phyloP scores from a whole-genome alignment of 2,797 vertebrate genomes.

The Sparus aurata region DNA sequence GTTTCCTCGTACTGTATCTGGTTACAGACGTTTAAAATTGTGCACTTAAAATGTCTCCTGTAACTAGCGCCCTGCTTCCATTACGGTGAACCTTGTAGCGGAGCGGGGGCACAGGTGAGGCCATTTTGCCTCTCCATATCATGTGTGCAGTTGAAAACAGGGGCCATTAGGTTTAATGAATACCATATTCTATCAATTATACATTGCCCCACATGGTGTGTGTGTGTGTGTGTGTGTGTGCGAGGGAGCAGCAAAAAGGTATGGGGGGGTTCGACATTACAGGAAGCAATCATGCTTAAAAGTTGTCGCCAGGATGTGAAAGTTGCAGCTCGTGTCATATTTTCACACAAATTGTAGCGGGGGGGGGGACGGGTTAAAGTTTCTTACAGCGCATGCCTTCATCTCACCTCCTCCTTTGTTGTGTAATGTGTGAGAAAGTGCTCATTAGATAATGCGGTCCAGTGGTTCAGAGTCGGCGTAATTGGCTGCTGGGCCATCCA shows the following conservation, averaged over 20 bases:
- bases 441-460: slow-evolving; percentile 77
- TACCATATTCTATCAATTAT: slow-evolving; percentile 83
- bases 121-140: slow-evolving; percentile 63
- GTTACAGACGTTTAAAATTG: slow-evolving; percentile 79
- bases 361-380: slow-evolving; percentile 13
- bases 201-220: slow-evolving; percentile 21
- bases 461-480: slow-evolving; percentile 69
- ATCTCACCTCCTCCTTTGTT: slow-evolving; percentile 65
- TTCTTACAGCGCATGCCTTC: slow-evolving; percentile 41
- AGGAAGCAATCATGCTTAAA: slow-evolving; percentile 63
- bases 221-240: slow-evolving; percentile 23
- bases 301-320: slow-evolving; percentile 43
- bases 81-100: slow-evolving; percentile 65
- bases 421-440: slow-evolving; percentile 75
- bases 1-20: slow-evolving; percentile 62
- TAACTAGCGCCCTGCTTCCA: slow-evolving; percentile 75
- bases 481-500: slow-evolving; percentile 73
- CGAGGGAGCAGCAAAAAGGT: slow-evolving; percentile 19
- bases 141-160: slow-evolving; percentile 69
- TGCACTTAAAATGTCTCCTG: slow-evolving; percentile 81
- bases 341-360: slow-evolving; percentile 55
- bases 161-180: slow-evolving; percentile 80
- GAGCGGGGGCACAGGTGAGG: slow-evolving; percentile 67
- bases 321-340: slow-evolving; percentile 55
- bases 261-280: slow-evolving; percentile 29